Evolutionary conservation across 2,113 vertebrate species (phyloP).

Genomic region (Oceanites oceanicus): DNA sequence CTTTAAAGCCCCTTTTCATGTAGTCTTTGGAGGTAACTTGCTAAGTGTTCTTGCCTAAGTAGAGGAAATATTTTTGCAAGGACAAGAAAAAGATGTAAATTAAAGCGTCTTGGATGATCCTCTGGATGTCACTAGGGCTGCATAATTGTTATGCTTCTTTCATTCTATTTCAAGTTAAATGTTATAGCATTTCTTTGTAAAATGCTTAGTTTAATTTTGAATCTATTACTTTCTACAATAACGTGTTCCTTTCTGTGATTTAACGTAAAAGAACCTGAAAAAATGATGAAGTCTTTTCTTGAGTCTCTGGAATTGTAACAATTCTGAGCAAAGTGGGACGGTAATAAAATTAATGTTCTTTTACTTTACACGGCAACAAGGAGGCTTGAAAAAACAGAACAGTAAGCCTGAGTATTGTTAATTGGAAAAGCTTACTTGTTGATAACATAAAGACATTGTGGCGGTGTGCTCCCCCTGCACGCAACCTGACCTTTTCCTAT

Average conservation of each 20-base stretch:
- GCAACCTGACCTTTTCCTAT: too few relatives aligned
- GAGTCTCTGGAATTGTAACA: background rate
- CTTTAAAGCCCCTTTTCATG: background rate
- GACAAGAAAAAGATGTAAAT: background rate
- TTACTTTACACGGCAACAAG: background rate
- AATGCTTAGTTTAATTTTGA: constrained; percentile 2
- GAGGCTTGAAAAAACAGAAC: background rate
- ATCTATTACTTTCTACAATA: constrained; percentile 1
- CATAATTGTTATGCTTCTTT: background rate
- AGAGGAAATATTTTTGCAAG: background rate
- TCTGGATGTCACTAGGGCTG: background rate
- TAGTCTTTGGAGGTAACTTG: background rate
- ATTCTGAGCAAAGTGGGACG: background rate
- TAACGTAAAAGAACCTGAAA: background rate
- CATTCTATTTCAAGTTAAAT: background rate
- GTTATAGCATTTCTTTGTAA: background rate
- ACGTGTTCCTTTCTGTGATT: background rate
- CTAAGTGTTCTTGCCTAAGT: background rate
- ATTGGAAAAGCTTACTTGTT: background rate
- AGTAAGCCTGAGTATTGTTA: background rate
- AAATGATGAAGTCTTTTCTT: background rate
- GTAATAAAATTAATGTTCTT: background rate
- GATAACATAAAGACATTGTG: background rate
- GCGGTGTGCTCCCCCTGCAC: too few relatives aligned
- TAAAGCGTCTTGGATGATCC: background rate